These are phyloP conservation scores for Nymphicus hollandicus DNA, from an alignment of 2,113 vertebrate genomes.

Conservation along the genomic window DNA sequence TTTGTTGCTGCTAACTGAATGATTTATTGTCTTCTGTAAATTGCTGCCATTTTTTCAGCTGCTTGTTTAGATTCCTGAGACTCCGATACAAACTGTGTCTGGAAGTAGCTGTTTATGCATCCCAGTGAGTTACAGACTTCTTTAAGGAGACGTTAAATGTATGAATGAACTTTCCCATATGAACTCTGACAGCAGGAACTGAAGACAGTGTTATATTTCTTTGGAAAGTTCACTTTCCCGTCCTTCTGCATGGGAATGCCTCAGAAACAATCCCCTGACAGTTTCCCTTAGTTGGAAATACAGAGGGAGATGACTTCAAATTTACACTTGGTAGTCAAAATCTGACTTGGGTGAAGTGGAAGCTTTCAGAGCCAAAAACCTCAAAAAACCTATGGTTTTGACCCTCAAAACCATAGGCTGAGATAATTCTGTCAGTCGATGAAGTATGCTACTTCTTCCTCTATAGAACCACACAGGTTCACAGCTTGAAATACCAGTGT, in stretches of 20 bases:
- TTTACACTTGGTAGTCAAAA: neutral
- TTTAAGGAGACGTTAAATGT: neutral
- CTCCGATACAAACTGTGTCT: neutral
- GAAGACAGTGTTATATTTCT: neutral
- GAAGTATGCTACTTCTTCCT: neutral
- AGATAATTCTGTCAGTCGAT: neutral
- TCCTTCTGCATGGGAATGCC: neutral
- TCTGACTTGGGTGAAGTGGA: neutral
- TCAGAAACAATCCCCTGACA: neutral
- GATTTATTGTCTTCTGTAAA: too few species aligned
- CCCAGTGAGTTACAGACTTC: neutral
- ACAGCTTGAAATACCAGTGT: neutral
- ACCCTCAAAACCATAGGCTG: neutral
- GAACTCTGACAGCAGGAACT: neutral
- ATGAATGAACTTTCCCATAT: neutral
- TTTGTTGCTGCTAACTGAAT: too few species aligned
- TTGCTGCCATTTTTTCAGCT: too few species aligned
- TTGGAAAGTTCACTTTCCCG: neutral
- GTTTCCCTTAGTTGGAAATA: neutral
- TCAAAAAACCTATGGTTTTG: neutral
- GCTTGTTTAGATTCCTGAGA: conserved; percentile 10
- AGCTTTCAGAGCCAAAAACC: neutral
- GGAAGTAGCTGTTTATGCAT: neutral
- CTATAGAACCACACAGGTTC: neutral
- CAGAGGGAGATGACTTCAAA: neutral